These are phyloP conservation scores for Muscicapa striata DNA, from an alignment of 2,797 vertebrate genomes.

Conservation along the genomic window DNA sequence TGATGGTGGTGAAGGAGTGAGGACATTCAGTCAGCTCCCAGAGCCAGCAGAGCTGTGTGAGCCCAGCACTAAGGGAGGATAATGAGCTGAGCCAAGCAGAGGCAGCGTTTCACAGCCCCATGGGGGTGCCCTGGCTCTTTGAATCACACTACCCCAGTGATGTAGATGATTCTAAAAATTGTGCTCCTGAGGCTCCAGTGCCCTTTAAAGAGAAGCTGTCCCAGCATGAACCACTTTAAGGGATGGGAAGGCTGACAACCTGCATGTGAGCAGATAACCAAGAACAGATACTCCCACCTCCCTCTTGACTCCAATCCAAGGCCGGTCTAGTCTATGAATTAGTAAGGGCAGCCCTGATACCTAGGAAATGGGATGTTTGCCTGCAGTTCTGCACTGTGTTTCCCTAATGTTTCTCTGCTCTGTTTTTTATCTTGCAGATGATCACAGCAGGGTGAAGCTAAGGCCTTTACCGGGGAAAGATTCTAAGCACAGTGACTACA, in stretches of 20 bases:
- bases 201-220: neutral
- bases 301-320: neutral
- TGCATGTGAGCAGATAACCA: neutral
- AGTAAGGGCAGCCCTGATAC: neutral
- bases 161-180: neutral
- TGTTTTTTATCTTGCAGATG: slow-evolving; percentile 81
- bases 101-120: neutral
- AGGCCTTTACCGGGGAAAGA: slow-evolving; percentile 95
- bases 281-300: neutral
- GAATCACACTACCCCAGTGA: neutral
- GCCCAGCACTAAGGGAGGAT: neutral
- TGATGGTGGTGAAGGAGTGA: neutral
- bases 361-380: neutral
- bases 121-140: neutral
- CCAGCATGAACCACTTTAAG: neutral
- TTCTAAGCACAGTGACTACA: slow-evolving; percentile 98
- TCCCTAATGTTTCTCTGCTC: neutral
- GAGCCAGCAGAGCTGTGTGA: neutral
- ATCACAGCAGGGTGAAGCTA: slow-evolving; percentile 97
- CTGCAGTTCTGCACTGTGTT: neutral
- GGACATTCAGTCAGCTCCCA: neutral
- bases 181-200: neutral
- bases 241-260: neutral
- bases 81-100: neutral
- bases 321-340: neutral